Evolutionary conservation across 1,140 invertebrate species (phyloP), one percentile per base, ranked within the genome.

Genomic region (Drosophila obscura): DNA sequence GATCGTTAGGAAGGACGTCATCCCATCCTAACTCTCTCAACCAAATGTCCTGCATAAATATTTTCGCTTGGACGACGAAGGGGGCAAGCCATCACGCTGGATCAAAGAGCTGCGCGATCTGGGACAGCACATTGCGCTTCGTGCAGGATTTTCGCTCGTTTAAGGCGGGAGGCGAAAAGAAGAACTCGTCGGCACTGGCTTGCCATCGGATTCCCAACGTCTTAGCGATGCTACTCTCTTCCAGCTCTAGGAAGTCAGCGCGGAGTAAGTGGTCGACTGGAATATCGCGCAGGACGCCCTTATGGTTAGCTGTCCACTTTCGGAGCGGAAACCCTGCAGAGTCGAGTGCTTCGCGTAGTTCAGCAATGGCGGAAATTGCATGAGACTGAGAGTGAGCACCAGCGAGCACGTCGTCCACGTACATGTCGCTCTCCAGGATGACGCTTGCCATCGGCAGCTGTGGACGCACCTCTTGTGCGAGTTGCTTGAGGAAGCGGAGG

Each of bases 121-220:
- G 43, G 43, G 43, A 44, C 15, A 44, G 13, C 0, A 44, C 43
- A n/a, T 44, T 15, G 43, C 43, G 43, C 15, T 44, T 44, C 13
- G 43, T 44, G 6, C 13, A 44, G 11, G 43, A 19, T 19, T 19
- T 19, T 19, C 19, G 19, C 19, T 19, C 19, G 19, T 19, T 19
- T 1, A 19, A 19, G 19, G 19, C 19, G 19, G 19, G 19, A 19
- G 19, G 19, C 43, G 11, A 44, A 44, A n/a, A n/a, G 19, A 19
- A 44, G 11, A 44, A 44, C 15, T 44, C 43, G 43, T n/a, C n/a
- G n/a, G n/a, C n/a, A n/a, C n/a, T 44, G 43, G 43, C 43, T n/a
- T 15, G 9, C 11, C 43, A 44, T 15, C 43, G 43, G 15, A 44
- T 44, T n/a, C 43, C 43, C 43, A 44, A 44, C 13, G 43, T 44